Base-by-base conservation (phyloP, 1,140 invertebrate species). In the Diorhabda sublineata region DNA sequence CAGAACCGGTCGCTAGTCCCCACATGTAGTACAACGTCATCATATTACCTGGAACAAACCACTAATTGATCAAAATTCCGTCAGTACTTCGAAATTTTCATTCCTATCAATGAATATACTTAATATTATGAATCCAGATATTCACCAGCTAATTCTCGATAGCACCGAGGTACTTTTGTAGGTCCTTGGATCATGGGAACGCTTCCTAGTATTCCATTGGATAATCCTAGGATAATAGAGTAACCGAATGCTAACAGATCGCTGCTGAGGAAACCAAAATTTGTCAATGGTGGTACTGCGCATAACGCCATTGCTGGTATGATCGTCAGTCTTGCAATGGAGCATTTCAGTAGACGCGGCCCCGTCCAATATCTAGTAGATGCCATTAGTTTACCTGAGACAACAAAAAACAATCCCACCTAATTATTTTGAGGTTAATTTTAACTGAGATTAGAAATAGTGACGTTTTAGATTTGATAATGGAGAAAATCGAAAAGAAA, bases 181-280 rank as follows among this genome's bases (percentile, higher is more conserved):
- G 94, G 92, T 1, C 94, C 94, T 69, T 93, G 86, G 63, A 96
- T 94, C 92, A 96, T 96, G 1, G 94, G 94, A 6, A 96, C 86
- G 70, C 92, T 94, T 2, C 95, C 94, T 66, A 96, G 87, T 11
- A 96, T 84, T 1, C 94, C 95, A 76, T 96, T 96, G 62, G 89
- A 91, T 1, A 95, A 82, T 9, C 95, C 95, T 57, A 97, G 82
- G 0, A 92, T 76, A 4, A 92, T 82, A 3, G 92, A 91, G 64
- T 91, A 87, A 58, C 90, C 78, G 64, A 94, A 84, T 0, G 91
- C 86, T 77, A 85, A 88, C 26, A 82, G 83, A 76, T 94, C 91
- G 0, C 88, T 88, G 0, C 88, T 83, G 57, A 95, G 87, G n/a
- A 52, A 52, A 8, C 47, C 47, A 52, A 52, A 52, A n/a, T 52